Evolutionary conservation across 2,888 invertebrate genomes (phyloP).

Genomic region (Eristalis tenax): DNA sequence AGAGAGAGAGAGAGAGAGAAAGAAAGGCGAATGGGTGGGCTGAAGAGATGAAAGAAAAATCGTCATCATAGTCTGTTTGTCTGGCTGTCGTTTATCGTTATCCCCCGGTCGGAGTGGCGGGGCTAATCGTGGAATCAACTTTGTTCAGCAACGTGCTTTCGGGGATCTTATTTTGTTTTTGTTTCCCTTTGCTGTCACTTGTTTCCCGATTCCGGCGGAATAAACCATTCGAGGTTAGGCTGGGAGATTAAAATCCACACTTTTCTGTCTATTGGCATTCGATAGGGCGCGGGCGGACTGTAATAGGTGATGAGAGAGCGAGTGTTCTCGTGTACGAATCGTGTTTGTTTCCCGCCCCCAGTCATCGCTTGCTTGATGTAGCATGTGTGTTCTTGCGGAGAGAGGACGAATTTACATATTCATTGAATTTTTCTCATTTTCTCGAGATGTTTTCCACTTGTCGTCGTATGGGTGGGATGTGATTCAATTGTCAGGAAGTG

Average conservation of each 20-base stretch:
- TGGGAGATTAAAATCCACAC: slow-evolving; percentile 51
- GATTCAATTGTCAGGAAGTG: slow-evolving; percentile 39
- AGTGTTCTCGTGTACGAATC: background rate
- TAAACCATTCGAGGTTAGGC: background rate
- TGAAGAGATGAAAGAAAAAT: slow-evolving; percentile 8
- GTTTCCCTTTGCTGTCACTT: slow-evolving; percentile 20
- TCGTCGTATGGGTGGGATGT: background rate
- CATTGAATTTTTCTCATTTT: slow-evolving; percentile 46
- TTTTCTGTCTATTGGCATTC: slow-evolving; percentile 8
- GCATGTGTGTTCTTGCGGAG: slow-evolving; percentile 27
- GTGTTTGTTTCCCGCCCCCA: slow-evolving; percentile 10
- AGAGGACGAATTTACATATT: slow-evolving; percentile 50
- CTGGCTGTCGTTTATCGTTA: slow-evolving; percentile 53
- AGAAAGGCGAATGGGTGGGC: background rate
- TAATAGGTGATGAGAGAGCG: background rate
- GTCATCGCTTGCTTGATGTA: background rate
- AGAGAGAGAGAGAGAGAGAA: too few species aligned
- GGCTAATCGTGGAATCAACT: slow-evolving; percentile 56
- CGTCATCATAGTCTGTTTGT: slow-evolving; percentile 44
- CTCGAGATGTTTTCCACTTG: slow-evolving; percentile 7
- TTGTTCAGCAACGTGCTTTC: slow-evolving; percentile 41
- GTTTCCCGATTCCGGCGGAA: slow-evolving; percentile 13
- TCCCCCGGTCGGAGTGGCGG: slow-evolving; percentile 47
- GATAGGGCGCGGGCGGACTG: background rate
- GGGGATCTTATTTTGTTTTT: slow-evolving; percentile 8